Conservation (phyloP, 2,797 vertebrate genomes). For the Denticeps clupeoides region DNA sequence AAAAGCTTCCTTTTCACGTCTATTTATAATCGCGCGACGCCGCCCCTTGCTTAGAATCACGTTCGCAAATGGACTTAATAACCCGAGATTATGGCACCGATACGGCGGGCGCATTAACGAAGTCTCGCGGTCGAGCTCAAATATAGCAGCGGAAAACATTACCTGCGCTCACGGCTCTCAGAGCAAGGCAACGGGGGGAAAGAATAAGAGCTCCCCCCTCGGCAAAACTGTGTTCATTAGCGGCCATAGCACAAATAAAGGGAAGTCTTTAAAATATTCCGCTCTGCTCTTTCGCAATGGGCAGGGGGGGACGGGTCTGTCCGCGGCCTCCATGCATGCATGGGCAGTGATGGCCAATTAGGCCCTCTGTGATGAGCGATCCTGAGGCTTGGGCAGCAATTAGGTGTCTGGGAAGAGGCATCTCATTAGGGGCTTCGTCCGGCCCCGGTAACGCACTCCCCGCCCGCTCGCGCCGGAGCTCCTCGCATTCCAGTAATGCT, state of each 20-base stretch:
- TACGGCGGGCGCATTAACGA: neutral
- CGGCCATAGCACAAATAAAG: slow-evolving; percentile 45
- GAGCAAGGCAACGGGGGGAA: slow-evolving; percentile 30
- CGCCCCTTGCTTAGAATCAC: neutral
- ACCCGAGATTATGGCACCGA: neutral
- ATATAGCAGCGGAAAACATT: neutral
- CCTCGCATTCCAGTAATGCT: slow-evolving; percentile 34
- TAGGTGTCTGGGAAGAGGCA: slow-evolving; percentile 50
- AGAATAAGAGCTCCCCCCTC: slow-evolving; percentile 26
- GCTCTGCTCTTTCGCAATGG: slow-evolving; percentile 8
- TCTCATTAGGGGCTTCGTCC: slow-evolving; percentile 47
- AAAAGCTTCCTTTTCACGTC: neutral
- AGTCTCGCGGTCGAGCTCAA: neutral
- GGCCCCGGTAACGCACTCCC: slow-evolving; percentile 36
- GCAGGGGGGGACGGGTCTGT: slow-evolving; percentile 2
- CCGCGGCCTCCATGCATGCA: slow-evolving; percentile 46
- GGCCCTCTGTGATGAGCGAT: slow-evolving; percentile 58
- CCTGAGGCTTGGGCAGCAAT: slow-evolving; percentile 51
- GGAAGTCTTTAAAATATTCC: slow-evolving; percentile 25
- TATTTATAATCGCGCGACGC: neutral
- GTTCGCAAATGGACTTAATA: neutral
- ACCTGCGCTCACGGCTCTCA: slow-evolving; percentile 26
- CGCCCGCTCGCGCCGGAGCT: slow-evolving; percentile 27
- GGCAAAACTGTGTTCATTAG: slow-evolving; percentile 53
- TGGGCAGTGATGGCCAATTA: slow-evolving; percentile 67